Evolutionary conservation across 1,140 invertebrate genomes (phyloP).

Genomic region (Caenorhabditis latens): DNA sequence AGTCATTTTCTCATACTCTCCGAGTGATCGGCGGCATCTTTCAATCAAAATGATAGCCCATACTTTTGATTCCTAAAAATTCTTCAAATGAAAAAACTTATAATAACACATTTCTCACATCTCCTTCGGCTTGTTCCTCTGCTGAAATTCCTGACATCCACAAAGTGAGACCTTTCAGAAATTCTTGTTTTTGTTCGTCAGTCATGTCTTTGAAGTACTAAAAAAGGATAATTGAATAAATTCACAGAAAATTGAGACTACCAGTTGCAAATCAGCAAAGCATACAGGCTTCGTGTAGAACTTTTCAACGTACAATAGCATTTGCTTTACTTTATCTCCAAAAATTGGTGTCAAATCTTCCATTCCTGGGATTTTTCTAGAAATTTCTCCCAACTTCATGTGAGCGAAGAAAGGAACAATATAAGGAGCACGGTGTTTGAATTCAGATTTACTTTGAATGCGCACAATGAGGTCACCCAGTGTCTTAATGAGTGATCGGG

Average conservation of each 20-base stretch:
- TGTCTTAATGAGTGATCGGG: background rate
- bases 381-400: background rate
- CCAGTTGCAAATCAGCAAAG: constrained; percentile 39
- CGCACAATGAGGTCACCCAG: background rate
- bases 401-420: background rate
- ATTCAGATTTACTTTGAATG: background rate
- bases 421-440: background rate
- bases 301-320: constrained; percentile 6
- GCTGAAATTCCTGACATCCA: constrained; percentile 2
- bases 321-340: constrained; percentile 8
- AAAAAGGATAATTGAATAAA: background rate
- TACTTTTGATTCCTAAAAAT: constrained; percentile 51
- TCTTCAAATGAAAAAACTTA: background rate
- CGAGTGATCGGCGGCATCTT: constrained; percentile 10
- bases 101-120: background rate
- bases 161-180: background rate
- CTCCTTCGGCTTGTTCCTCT: constrained; percentile 1
- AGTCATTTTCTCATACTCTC: constrained; percentile 23
- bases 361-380: background rate
- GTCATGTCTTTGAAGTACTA: background rate
- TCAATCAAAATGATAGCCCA: constrained; percentile 44
- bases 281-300: constrained; percentile 45
- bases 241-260: background rate
- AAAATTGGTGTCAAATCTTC: constrained; percentile 22
- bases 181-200: constrained; percentile 4